Conservation (phyloP, 2,888 invertebrate genomes). For the Drosophila neoperkinsi region DNA sequence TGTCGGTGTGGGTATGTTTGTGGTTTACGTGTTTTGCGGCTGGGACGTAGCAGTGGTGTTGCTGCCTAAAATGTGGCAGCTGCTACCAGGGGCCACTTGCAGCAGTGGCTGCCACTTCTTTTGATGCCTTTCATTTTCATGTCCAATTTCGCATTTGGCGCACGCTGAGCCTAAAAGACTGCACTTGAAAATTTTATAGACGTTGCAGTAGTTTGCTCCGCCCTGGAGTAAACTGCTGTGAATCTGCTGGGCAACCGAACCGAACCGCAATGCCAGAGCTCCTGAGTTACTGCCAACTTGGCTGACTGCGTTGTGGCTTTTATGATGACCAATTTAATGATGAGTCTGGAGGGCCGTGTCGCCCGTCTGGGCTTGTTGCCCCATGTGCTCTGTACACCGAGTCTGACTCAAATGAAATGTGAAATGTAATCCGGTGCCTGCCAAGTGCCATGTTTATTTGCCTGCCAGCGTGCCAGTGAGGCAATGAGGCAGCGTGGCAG, state of each 20-base stretch:
- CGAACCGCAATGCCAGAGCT: background rate
- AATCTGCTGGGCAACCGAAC: background rate
- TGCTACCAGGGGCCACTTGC: slow-evolving; percentile 72
- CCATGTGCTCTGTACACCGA: slow-evolving; percentile 1
- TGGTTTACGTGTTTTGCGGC: slow-evolving; percentile 47
- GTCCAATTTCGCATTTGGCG: slow-evolving; percentile 74
- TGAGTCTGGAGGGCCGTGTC: slow-evolving; percentile 35
- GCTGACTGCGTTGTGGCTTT: slow-evolving; percentile 52
- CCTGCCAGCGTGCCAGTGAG: slow-evolving; percentile 41
- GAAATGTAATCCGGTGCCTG: slow-evolving; percentile 75
- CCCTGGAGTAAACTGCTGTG: slow-evolving; percentile 8
- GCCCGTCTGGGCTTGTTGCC: slow-evolving; percentile 4
- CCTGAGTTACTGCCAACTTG: slow-evolving; percentile 30
- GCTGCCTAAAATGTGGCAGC: slow-evolving; percentile 67
- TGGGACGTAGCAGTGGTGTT: slow-evolving; percentile 16
- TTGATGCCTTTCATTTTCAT: slow-evolving; percentile 72
- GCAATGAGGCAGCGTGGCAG: background rate
- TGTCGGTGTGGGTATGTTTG: background rate
- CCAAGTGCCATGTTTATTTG: slow-evolving; percentile 79
- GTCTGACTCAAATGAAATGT: slow-evolving; percentile 69
- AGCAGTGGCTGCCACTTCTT: slow-evolving; percentile 42
- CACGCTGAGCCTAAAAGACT: slow-evolving; percentile 74
- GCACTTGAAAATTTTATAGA: slow-evolving; percentile 78
- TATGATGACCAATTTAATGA: slow-evolving; percentile 60
- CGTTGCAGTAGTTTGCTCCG: slow-evolving; percentile 56